Conservation (phyloP, 2,113 vertebrate species). For the Isurus oxyrinchus region DNA sequence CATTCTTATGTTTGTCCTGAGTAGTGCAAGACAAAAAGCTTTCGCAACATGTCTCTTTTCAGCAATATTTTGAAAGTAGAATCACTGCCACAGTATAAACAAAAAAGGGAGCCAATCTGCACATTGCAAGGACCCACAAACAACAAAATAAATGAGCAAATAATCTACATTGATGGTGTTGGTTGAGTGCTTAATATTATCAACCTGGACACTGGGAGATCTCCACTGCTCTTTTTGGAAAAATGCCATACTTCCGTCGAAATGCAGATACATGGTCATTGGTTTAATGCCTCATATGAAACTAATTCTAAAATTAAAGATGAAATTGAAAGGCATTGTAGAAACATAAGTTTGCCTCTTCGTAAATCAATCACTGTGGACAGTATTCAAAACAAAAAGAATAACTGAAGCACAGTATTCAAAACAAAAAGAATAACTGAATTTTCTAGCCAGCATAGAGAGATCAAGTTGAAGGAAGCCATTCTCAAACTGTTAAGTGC, state of each 20-base stretch:
- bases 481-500: not conserved
- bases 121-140: not conserved
- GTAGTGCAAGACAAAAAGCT: not conserved
- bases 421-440: not conserved
- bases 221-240: not conserved
- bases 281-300: not conserved
- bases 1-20: not conserved
- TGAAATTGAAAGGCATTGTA: not conserved
- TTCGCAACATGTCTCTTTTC: not conserved
- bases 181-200: not conserved
- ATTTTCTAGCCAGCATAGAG: not conserved
- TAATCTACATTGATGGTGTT: not conserved
- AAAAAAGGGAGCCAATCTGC: not conserved
- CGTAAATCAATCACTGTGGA: not conserved
- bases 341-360: not conserved
- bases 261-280: not conserved
- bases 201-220: not conserved
- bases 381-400: not conserved
- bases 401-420: not conserved
- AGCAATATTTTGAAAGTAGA: not conserved
- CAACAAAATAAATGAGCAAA: not conserved
- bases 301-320: not conserved
- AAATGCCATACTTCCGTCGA: not conserved
- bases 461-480: not conserved
- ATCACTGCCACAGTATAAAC: not conserved